These are phyloP conservation scores for Labeo catla DNA, from an alignment of 2,113 vertebrate genomes.

Conservation along the genomic window DNA sequence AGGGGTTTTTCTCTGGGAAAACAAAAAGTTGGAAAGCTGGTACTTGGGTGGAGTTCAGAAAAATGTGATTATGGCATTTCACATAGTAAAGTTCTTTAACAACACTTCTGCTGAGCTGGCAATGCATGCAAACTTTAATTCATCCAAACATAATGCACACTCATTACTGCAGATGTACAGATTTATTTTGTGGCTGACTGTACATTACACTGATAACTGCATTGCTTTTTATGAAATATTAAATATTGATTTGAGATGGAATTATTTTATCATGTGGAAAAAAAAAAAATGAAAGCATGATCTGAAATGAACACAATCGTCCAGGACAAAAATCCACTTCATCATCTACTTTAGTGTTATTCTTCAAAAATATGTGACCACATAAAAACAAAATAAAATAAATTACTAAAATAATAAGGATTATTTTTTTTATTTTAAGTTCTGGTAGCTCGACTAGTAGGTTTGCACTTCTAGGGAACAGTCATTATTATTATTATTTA, in stretches of 20 bases:
- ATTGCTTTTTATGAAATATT: background rate
- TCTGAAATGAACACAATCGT: background rate
- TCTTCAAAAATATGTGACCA: background rate
- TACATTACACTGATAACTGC: background rate
- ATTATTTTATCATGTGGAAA: background rate
- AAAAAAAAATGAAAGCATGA: background rate
- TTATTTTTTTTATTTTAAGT: background rate
- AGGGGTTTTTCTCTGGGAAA: background rate
- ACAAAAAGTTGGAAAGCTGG: background rate
- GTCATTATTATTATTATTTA: too few relatives aligned
- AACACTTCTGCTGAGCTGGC: background rate
- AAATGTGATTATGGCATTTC: conserved; percentile 1
- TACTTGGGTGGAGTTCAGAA: background rate
- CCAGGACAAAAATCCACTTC: background rate
- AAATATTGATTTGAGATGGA: background rate
- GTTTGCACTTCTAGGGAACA: too few relatives aligned
- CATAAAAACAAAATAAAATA: background rate
- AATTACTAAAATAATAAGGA: background rate
- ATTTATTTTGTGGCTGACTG: background rate
- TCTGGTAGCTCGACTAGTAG: background rate
- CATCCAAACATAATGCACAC: background rate
- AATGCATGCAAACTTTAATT: background rate
- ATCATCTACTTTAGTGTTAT: background rate
- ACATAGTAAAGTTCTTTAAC: background rate
- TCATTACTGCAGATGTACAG: background rate